Conservation (phyloP, 2,113 vertebrate species). For the Poeciliopsis occidentalis region DNA sequence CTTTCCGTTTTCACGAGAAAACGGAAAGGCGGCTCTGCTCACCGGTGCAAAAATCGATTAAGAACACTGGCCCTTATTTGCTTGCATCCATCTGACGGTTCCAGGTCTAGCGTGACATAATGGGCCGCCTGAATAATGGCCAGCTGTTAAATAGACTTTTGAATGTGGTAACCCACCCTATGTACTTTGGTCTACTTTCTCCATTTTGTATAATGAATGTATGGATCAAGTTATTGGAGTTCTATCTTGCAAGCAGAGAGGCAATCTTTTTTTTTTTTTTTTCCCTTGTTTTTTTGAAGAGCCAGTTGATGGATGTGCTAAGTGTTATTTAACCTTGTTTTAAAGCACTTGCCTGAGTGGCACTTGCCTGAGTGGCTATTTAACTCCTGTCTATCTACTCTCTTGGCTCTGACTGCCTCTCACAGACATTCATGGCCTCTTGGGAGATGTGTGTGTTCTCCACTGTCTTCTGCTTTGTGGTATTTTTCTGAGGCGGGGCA, state of each 20-base stretch:
- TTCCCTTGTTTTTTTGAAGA: conserved; percentile 55
- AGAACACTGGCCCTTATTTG: conserved; percentile 51
- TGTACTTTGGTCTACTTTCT: conserved; percentile 34
- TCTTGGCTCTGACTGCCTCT: conserved; percentile 54
- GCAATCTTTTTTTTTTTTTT: conserved; percentile 46
- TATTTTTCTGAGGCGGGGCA: conserved; percentile 41
- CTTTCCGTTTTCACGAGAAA: conserved; percentile 22
- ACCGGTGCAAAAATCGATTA: conserved; percentile 67
- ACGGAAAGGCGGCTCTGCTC: conserved; percentile 23
- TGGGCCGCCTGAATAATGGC: conserved; percentile 66
- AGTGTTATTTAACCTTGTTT: conserved; percentile 84
- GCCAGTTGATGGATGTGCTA: conserved; percentile 77
- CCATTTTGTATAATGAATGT: conserved; percentile 61
- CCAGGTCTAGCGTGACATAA: conserved; percentile 55
- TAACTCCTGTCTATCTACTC: conserved; percentile 75
- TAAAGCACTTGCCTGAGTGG: conserved; percentile 79
- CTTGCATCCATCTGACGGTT: conserved; percentile 39
- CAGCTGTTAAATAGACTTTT: conserved; percentile 61
- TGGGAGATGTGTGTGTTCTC: conserved; percentile 41
- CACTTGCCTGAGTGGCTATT: conserved; percentile 78
- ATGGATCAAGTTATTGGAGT: conserved; percentile 61
- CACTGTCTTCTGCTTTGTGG: conserved; percentile 38
- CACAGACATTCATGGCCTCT: conserved; percentile 52
- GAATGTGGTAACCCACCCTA: conserved; percentile 53
- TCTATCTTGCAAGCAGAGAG: conserved; percentile 48